Evolutionary conservation across 1,140 invertebrate species (phyloP).

Genomic region (Saccostrea glomerata): DNA sequence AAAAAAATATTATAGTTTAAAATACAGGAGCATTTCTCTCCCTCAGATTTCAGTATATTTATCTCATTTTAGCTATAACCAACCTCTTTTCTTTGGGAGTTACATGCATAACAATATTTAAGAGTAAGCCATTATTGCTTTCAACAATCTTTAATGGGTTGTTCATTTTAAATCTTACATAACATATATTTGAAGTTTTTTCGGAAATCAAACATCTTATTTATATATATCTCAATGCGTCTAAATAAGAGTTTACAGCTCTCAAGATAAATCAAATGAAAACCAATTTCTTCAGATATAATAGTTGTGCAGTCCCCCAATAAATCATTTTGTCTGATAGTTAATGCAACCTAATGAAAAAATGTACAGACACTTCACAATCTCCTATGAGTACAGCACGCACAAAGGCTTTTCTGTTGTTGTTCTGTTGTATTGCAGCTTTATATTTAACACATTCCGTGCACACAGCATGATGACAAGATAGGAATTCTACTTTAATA

Average conservation of each 20-base stretch:
- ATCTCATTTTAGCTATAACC: neutral
- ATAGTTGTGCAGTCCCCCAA: neutral
- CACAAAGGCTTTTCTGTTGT: neutral
- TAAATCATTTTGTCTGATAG: slow-evolving; percentile 17
- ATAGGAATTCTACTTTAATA: no score
- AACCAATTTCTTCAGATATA: slow-evolving; percentile 15
- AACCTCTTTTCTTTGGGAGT: neutral
- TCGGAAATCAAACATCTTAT: slow-evolving; percentile 6
- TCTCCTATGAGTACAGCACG: slow-evolving; percentile 6
- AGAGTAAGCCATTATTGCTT: neutral
- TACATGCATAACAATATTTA: neutral
- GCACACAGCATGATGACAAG: neutral
- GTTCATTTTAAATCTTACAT: neutral
- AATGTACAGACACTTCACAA: slow-evolving; percentile 12
- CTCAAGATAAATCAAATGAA: slow-evolving; percentile 8
- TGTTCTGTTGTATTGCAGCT: neutral
- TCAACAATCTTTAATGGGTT: neutral
- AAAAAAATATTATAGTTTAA: no score
- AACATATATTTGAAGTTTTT: neutral
- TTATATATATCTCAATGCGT: neutral
- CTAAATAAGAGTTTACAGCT: neutral
- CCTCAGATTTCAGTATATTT: neutral
- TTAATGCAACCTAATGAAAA: slow-evolving; percentile 25
- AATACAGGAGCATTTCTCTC: neutral
- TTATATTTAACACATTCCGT: neutral